Evolutionary conservation across 2,113 vertebrate species (phyloP), one percentile per base, ranked within the genome.

Genomic region (Scophthalmus maximus): DNA sequence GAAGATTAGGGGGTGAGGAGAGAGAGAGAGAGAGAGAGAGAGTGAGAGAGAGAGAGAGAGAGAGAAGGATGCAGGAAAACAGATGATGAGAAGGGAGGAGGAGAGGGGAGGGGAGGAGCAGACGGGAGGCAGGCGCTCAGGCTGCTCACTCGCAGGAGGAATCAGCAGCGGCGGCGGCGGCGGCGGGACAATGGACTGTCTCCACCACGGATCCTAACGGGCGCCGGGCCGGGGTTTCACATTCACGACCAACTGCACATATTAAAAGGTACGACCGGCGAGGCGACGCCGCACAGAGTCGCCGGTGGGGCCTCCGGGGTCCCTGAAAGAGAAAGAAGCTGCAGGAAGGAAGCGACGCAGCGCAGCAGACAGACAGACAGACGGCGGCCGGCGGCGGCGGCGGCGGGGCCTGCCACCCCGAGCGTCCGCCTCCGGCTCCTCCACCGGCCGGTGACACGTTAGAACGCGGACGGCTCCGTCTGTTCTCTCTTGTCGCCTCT

Each of bases 261-360:
- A n/a, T n/a, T n/a, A 60, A 0, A 6, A 84, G 90, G 90, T 91
- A 87, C 0, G 77, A 26, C 17, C 20, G 38, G 2, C 25, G 23
- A 36, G 2, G 27, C 14, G 18, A 40, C 1, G 36, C 49, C 30
- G 11, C 20, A 36, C 32, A 0, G 29, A 14, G 18, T 5, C n/a
- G 12, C 25, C n/a, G n/a, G n/a, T n/a, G 0, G 11, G 11, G 22
- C 69, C 38, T 46, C 42, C 20, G 47, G n/a, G 20, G n/a, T n/a
- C n/a, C n/a, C n/a, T n/a, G n/a, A n/a, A n/a, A n/a, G n/a, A n/a
- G n/a, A n/a, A n/a, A 59, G 79, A 72, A 49, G 51, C 58, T 79
- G 88, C 82, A 81, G 88, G 87, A 79, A 87, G 88, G 84, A 88
- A 86, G 87, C 86, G 79, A 57, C 82, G 84, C 87, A 65, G 81